phyloP scores from a whole-genome alignment of 2,113 vertebrate genomes.

The Oncorhynchus tshawytscha region DNA sequence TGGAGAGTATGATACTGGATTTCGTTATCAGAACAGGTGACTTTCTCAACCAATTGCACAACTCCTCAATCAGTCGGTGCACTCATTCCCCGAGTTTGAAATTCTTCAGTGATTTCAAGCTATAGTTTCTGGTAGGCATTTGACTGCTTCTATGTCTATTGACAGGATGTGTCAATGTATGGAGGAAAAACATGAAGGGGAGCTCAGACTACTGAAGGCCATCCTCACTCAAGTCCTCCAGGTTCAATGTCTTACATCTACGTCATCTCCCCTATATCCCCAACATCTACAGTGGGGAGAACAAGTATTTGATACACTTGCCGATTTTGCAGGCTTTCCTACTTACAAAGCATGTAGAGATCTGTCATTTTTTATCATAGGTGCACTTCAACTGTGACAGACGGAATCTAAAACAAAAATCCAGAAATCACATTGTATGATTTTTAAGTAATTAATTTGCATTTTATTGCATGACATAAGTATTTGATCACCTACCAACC shows the following conservation, averaged over 20 bases:
- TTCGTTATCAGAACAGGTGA: slow-evolving; percentile 44
- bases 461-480: too few relatives aligned
- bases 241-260: slow-evolving; percentile 42
- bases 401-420: too few relatives aligned
- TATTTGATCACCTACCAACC: too few relatives aligned
- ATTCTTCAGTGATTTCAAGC: neutral
- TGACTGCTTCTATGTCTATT: neutral
- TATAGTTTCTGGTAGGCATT: neutral
- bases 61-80: neutral
- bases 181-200: slow-evolving; percentile 30
- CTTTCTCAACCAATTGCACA: neutral
- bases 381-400: too few relatives aligned
- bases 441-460: too few relatives aligned
- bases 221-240: slow-evolving; percentile 55
- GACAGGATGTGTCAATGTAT: slow-evolving; percentile 52
- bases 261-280: too few relatives aligned
- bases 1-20: slow-evolving; percentile 32
- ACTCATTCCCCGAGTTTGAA: neutral
- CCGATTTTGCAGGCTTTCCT: too few relatives aligned
- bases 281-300: too few relatives aligned
- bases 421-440: too few relatives aligned
- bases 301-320: too few relatives aligned
- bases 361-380: too few relatives aligned
- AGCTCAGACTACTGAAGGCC: slow-evolving; percentile 47
- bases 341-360: too few relatives aligned